Percentiles rank a stretch among this genome's conserved stretches.
Conservation (phyloP, 2,113 vertebrate genomes). For the Paratilapia polleni region DNA sequence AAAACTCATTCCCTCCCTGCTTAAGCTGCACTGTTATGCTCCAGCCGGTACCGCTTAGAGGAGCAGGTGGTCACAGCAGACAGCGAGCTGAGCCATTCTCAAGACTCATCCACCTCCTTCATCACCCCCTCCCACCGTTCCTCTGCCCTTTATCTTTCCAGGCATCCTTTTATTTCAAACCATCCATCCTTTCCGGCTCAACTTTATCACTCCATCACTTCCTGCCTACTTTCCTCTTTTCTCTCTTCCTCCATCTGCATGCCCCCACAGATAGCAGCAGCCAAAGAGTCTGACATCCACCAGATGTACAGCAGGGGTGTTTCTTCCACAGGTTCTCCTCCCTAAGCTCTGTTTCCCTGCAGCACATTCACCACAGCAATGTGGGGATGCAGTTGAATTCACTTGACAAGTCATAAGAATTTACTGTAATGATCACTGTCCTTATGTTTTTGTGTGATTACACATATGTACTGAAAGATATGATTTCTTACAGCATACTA, state of each 20-base stretch:
- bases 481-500: neutral
- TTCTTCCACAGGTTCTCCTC: neutral
- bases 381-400: conserved; percentile 19
- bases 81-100: conserved; percentile 38
- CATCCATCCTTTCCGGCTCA: conserved; percentile 22
- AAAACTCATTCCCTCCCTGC: conserved; percentile 3
- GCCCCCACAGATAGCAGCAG: conserved; percentile 33
- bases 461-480: neutral
- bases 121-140: conserved; percentile 2
- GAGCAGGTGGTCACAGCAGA: conserved; percentile 65
- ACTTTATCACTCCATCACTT: conserved; percentile 21
- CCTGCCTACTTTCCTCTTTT: conserved; percentile 9
- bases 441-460: neutral
- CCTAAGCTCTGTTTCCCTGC: neutral
- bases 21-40: conserved; percentile 28
- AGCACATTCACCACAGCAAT: conserved; percentile 2
- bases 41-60: conserved; percentile 48
- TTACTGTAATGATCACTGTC: neutral
- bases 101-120: conserved; percentile 23
- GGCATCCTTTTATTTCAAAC: conserved; percentile 32
- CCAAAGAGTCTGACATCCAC: conserved; percentile 39
- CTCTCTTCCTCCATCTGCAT: conserved; percentile 14
- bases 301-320: conserved; percentile 53
- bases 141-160: conserved; percentile 47
- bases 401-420: conserved; percentile 5